These are phyloP conservation scores for Drosophila pallidifrons DNA, from an alignment of 1,140 invertebrate genomes.

Conservation along the genomic window DNA sequence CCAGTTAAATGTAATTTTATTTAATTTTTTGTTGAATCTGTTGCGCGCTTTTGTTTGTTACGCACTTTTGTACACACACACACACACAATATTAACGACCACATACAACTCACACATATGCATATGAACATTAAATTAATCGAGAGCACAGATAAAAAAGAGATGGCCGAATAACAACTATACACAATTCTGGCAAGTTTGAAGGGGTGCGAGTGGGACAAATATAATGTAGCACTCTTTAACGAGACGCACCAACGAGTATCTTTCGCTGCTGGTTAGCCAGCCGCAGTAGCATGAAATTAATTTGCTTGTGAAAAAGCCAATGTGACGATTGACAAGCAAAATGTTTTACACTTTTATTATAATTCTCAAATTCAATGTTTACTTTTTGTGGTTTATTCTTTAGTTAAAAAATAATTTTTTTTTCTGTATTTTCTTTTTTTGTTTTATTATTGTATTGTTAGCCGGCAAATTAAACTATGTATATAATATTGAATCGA, in stretches of 20 bases:
- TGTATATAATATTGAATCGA: too few species aligned
- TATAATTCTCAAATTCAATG: background rate
- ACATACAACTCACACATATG: background rate
- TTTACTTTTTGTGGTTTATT: too few species aligned
- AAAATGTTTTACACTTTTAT: conserved; percentile 8
- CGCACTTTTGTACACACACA: conserved; percentile 5
- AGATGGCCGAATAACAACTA: conserved; percentile 35
- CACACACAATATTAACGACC: background rate
- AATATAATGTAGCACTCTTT: conserved; percentile 1
- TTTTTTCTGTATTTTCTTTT: too few species aligned
- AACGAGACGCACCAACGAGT: conserved; percentile 39
- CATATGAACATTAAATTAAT: background rate
- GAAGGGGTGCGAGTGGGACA: conserved; percentile 32
- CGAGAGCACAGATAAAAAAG: conserved; percentile 49
- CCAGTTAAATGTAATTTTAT: background rate
- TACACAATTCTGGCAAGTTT: background rate
- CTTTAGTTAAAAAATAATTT: too few species aligned
- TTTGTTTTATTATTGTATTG: too few species aligned
- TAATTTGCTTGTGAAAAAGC: conserved; percentile 30
- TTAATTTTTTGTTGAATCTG: conserved; percentile 40
- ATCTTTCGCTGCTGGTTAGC: conserved; percentile 1
- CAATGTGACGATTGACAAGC: background rate
- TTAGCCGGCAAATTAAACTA: too few species aligned
- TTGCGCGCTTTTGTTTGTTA: conserved; percentile 23
- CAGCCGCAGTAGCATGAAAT: conserved; percentile 26